These are phyloP conservation scores for Scaptomyza parva DNA, from an alignment of 2,888 invertebrate genomes.

Conservation along the genomic window DNA sequence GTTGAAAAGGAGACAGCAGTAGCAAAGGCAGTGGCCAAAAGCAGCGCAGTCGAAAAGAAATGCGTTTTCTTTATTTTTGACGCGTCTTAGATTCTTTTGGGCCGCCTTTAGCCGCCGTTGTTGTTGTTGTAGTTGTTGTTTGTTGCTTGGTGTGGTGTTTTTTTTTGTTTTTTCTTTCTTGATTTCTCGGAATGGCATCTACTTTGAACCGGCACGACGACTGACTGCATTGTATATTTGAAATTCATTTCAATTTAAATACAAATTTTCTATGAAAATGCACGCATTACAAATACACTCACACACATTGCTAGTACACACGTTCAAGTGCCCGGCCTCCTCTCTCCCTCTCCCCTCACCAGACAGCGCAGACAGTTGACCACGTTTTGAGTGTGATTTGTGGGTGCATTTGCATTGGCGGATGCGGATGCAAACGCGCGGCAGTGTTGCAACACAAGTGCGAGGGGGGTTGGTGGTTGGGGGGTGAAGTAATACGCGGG, in stretches of 20 bases:
- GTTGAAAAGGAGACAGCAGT: conserved; percentile 45
- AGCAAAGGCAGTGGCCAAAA: conserved; percentile 23
- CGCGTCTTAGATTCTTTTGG: conserved; percentile 72
- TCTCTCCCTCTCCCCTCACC: not conserved
- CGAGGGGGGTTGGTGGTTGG: too few relatives aligned
- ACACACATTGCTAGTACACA: conserved; percentile 11
- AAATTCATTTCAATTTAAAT: conserved; percentile 80
- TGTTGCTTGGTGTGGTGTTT: conserved; percentile 8
- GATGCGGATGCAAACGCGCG: conserved; percentile 57
- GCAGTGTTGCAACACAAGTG: conserved; percentile 34
- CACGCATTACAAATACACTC: conserved; percentile 67
- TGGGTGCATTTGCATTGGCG: conserved; percentile 54
- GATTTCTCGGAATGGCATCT: conserved; percentile 77
- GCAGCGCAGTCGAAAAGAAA: conserved; percentile 56
- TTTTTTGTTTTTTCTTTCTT: conserved; percentile 54
- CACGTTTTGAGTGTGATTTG: conserved; percentile 62
- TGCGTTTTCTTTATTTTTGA: conserved; percentile 77
- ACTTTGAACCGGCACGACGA: conserved; percentile 71
- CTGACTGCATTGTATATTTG: conserved; percentile 78
- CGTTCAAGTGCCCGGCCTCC: conserved; percentile 18
- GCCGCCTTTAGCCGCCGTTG: conserved; percentile 24
- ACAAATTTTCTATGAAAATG: conserved; percentile 80
- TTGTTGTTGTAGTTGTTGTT: conserved; percentile 5
- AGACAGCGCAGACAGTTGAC: conserved; percentile 47
- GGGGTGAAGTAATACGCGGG: too few relatives aligned